Evolutionary conservation across 37 sponge, comb jelly and placozoan genomes (phyloP).

Genomic region (Chondrosia reniformis): DNA sequence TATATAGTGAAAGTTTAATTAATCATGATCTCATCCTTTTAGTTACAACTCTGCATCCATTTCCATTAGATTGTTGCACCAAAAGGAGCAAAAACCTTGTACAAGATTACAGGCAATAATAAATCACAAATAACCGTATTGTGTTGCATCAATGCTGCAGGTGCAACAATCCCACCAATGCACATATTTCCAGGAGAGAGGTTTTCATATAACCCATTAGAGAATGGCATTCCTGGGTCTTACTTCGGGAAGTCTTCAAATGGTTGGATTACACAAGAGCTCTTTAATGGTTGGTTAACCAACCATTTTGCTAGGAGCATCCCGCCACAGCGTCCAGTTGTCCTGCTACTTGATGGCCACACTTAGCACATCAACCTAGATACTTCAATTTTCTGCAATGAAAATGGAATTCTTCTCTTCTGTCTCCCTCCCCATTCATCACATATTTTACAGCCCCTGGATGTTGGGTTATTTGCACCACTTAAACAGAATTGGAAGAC

Average conservation of each 20-base stretch:
- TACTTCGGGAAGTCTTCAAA: constrained; percentile 38
- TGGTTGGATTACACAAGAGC: constrained; percentile 45
- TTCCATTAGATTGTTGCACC: not conserved
- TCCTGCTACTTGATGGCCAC: constrained; percentile 15
- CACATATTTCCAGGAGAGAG: constrained; percentile 37
- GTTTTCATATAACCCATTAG: constrained; percentile 39
- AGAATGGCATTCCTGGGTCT: constrained; percentile 25
- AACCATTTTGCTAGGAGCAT: constrained; percentile 20
- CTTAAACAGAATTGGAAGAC: not conserved
- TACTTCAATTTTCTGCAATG: constrained; percentile 23
- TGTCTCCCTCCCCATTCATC: constrained; percentile 38
- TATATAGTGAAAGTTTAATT: not conserved
- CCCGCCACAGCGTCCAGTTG: constrained; percentile 16
- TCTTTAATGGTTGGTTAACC: constrained; percentile 44
- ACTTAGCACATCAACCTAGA: constrained; percentile 10
- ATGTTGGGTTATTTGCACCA: not conserved
- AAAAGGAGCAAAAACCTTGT: not conserved
- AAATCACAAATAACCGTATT: constrained; percentile 28
- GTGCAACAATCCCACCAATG: constrained; percentile 36
- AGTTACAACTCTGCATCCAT: not conserved
- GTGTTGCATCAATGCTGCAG: constrained; percentile 15
- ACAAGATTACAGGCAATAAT: constrained; percentile 2
- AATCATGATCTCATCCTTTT: not conserved
- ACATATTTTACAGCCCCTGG: not conserved
- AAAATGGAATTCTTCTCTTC: constrained; percentile 11